Evolutionary conservation across 53 echinoderm and acorn worm species (phyloP), one percentile per base, ranked within the genome.

Genomic region (Actinopyga echinites): DNA sequence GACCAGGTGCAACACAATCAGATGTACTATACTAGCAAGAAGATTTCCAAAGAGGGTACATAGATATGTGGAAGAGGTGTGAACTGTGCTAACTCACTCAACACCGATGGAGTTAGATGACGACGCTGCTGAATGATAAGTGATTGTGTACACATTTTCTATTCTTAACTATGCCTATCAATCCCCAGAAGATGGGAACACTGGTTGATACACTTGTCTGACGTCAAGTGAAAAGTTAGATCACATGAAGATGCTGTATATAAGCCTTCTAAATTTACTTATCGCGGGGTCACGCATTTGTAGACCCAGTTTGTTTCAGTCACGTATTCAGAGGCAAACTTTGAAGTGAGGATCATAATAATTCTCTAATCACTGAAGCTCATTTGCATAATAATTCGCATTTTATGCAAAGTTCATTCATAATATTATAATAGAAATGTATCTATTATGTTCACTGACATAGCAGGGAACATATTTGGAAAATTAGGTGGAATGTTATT

Each of bases 1-100:
- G 64, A 57, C 89, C 34, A 71, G 62, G 21, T 80, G 90, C 56
- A 74, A 61, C 53, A 85, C 81, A 0, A 35, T 59, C 15, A 45
- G 82, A 81, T 85, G 82, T 64, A 73, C 75, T 0, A 85, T 64
- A 73, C 75, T 0, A 85, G 85, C 74, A 59, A 64, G 74, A 84
- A 69, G n/a, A 55, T 66, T 62, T 53, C 33, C 23, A 42, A 89
- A 49, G 85, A 84, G 30, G 87, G 88, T 43, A 62, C 88, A 12
- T 38, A 29, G 34, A 58, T 59, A n/a, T 85, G 89, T 74, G 85
- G 71, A 5, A 80, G 62, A 37, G 75, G 79, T 63, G 77, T 83
- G 7, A 37, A 7, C 37, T 37, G 37, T 37, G 37, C 37, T 7
- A 37, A 37, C 7, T 37, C 37, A 42, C 8, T 37, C 37, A 42